These are phyloP conservation scores for Vanessa cardui DNA, from an alignment of 2,888 invertebrate species.

Conservation along the genomic window DNA sequence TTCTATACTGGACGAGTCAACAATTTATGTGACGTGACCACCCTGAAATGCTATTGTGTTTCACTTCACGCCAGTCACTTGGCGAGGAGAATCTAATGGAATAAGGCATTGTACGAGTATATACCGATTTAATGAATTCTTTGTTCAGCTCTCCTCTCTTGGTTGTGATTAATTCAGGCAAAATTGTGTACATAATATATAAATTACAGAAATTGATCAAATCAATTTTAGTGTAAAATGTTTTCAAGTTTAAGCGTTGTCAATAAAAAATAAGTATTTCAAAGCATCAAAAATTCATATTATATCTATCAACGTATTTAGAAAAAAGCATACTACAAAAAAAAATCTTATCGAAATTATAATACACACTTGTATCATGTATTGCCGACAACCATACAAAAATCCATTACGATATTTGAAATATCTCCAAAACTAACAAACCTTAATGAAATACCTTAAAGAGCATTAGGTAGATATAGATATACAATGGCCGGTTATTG, in stretches of 20 bases:
- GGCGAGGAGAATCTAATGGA: slow-evolving; percentile 60
- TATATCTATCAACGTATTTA: no score
- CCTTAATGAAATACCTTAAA: slow-evolving; percentile 64
- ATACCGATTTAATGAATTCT: slow-evolving; percentile 59
- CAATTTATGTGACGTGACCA: slow-evolving; percentile 67
- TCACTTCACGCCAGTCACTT: slow-evolving; percentile 69
- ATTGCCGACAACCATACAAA: slow-evolving; percentile 47
- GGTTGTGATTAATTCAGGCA: slow-evolving; percentile 5
- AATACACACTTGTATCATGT: background rate
- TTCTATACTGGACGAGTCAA: slow-evolving; percentile 56
- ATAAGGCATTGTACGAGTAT: slow-evolving; percentile 59
- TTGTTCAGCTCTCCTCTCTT: slow-evolving; percentile 35
- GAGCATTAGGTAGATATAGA: slow-evolving; percentile 51
- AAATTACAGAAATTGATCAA: no score
- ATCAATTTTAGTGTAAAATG: no score
- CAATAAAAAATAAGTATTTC: no score
- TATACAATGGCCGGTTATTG: slow-evolving; percentile 51
- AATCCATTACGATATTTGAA: slow-evolving; percentile 51
- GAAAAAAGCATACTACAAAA: no score
- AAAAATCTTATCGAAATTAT: background rate
- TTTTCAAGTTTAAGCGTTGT: no score
- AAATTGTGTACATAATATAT: background rate
- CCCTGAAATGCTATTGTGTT: slow-evolving; percentile 67
- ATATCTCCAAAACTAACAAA: slow-evolving; percentile 10
- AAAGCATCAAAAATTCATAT: no score